These are phyloP conservation scores for Ephialtes manifestator DNA, from an alignment of 2,888 invertebrate genomes.

Conservation along the genomic window DNA sequence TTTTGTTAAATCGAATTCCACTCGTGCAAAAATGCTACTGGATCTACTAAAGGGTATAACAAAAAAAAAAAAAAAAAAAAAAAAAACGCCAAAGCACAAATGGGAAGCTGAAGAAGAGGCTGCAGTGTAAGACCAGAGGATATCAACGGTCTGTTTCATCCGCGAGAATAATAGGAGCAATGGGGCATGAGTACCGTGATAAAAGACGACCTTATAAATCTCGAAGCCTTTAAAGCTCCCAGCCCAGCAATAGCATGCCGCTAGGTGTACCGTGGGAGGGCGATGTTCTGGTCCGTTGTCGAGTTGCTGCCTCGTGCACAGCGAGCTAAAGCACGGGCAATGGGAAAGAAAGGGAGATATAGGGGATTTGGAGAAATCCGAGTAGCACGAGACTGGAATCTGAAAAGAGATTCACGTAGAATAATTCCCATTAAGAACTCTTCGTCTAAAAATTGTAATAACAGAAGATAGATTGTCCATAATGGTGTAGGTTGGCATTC, in stretches of 20 bases:
- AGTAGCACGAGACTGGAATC: slow-evolving; percentile 7
- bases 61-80: slow-evolving; percentile 24
- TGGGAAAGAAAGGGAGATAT: slow-evolving; percentile 15
- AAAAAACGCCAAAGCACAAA: slow-evolving; percentile 21
- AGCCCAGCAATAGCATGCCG: slow-evolving; percentile 35
- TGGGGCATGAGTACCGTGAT: slow-evolving; percentile 69
- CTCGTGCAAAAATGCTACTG: neutral
- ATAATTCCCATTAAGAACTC: slow-evolving; percentile 5
- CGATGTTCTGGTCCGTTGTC: slow-evolving; percentile 35
- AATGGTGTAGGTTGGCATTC: neutral
- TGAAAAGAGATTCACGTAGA: neutral
- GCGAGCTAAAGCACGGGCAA: slow-evolving; percentile 22
- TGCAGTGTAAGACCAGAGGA: slow-evolving; percentile 38
- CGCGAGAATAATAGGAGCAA: slow-evolving; percentile 67
- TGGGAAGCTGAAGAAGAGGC: slow-evolving; percentile 10
- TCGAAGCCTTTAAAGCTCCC: slow-evolving; percentile 64
- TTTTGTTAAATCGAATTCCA: neutral
- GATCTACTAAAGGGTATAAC: neutral
- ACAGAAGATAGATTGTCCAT: neutral
- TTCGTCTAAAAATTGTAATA: slow-evolving; percentile 1
- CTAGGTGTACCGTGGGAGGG: slow-evolving; percentile 7
- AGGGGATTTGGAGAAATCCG: slow-evolving; percentile 27
- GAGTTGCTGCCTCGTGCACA: slow-evolving; percentile 41
- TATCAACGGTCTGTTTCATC: slow-evolving; percentile 61
- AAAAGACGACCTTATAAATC: slow-evolving; percentile 71